Conservation (phyloP, 2,113 vertebrate species). For the Gavialis gangeticus region DNA sequence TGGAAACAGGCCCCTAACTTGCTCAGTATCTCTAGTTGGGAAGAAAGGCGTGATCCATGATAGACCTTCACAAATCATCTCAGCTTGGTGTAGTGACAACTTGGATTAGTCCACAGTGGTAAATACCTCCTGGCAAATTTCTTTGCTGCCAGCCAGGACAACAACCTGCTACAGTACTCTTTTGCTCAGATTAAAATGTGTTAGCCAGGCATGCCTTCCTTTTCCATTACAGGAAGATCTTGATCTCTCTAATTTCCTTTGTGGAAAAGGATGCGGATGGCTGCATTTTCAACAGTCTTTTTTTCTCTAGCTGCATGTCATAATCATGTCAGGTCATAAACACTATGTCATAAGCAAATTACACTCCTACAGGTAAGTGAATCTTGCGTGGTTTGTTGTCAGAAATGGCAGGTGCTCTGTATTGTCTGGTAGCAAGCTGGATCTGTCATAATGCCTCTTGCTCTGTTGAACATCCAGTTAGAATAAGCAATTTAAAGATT, state of each 20-base stretch:
- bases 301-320: neutral
- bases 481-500: neutral
- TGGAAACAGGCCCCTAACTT: too few species aligned
- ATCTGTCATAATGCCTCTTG: neutral
- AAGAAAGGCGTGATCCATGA: neutral
- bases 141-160: neutral
- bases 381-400: constrained; percentile 32
- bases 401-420: constrained; percentile 46
- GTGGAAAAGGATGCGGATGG: too few species aligned
- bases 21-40: too few species aligned
- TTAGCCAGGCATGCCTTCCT: neutral
- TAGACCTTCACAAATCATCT: neutral
- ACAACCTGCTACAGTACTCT: neutral
- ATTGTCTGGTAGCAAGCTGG: neutral
- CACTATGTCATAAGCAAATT: neutral
- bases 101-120: neutral
- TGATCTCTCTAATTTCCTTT: neutral
- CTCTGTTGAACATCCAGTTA: constrained; percentile 11
- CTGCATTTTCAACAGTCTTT: too few species aligned
- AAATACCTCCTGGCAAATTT: neutral
- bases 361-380: neutral
- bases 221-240: neutral
- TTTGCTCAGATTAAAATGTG: neutral
- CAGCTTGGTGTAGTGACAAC: neutral
- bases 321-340: neutral